Percentiles rank a stretch among this genome's conserved stretches.
Conservation (phyloP, 2,113 vertebrate genomes). For the Pelodiscus sinensis region DNA sequence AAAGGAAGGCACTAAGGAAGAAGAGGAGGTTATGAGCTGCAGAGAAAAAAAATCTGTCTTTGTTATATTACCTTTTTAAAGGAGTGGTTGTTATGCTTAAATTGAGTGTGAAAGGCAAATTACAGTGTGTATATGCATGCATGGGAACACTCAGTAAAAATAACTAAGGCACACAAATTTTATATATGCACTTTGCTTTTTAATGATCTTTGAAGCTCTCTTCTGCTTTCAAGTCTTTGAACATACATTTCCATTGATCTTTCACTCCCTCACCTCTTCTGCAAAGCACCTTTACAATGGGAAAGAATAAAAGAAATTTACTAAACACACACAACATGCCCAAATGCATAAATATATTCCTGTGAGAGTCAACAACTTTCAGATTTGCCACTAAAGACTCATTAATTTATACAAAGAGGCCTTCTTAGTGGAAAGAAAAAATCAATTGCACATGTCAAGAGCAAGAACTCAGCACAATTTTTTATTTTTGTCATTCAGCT, state of each 20-base stretch:
- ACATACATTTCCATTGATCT: not conserved
- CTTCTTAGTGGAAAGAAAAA: conserved; percentile 26
- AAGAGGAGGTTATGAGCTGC: not conserved
- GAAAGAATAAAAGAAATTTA: not conserved
- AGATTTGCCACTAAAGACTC: not conserved
- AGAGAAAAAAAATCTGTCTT: not conserved
- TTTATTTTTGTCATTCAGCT: not conserved
- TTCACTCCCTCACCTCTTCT: not conserved
- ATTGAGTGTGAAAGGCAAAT: not conserved
- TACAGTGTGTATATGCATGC: not conserved
- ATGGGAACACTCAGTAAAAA: not conserved
- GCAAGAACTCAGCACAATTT: not conserved
- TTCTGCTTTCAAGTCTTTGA: not conserved
- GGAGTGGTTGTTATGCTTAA: not conserved
- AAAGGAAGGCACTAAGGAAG: not conserved
- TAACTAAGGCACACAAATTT: not conserved
- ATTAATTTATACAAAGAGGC: not conserved
- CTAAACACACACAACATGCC: not conserved
- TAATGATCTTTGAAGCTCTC: not conserved
- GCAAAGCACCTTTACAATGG: not conserved
- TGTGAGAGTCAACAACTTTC: not conserved
- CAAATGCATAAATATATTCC: not conserved
- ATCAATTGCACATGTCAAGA: not conserved
- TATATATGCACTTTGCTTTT: not conserved
- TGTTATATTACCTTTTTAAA: not conserved